Percentiles rank a stretch among this genome's conserved stretches.
phyloP scores from a whole-genome alignment of 2,888 invertebrate genomes.

The Camptogramma bilineatum region DNA sequence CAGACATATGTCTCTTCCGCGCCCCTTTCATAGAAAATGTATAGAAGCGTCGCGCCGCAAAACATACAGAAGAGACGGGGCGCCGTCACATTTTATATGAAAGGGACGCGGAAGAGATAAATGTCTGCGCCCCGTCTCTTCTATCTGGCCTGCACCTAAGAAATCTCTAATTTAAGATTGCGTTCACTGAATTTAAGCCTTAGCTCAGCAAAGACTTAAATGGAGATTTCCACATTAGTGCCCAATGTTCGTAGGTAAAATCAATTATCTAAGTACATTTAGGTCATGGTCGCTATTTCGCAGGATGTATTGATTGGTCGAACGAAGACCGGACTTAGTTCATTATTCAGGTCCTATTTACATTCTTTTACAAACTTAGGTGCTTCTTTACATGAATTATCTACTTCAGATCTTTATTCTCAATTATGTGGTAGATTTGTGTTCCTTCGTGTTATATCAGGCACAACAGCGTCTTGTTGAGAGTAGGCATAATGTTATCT shows the following conservation, averaged over 20 bases:
- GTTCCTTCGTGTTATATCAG: background rate
- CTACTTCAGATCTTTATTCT: background rate
- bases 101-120: too few relatives aligned
- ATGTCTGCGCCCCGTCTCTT: too few relatives aligned
- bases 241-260: constrained; percentile 2
- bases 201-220: background rate
- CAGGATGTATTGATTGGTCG: constrained; percentile 42
- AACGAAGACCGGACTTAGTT: constrained; percentile 35
- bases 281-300: constrained; percentile 43
- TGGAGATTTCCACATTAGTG: background rate
- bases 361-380: constrained; percentile 2
- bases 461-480: too few relatives aligned
- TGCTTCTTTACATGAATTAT: constrained; percentile 14
- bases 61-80: too few relatives aligned
- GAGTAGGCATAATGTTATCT: too few relatives aligned
- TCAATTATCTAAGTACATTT: constrained; percentile 31
- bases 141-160: too few relatives aligned
- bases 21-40: too few relatives aligned
- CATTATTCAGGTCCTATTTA: constrained; percentile 23
- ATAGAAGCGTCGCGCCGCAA: too few relatives aligned
- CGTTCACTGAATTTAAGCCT: too few relatives aligned
- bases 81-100: too few relatives aligned
- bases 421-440: background rate
- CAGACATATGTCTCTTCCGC: too few relatives aligned
- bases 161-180: too few relatives aligned